Evolutionary conservation across 2,888 invertebrate species (phyloP), one percentile per base, ranked within the genome.

Genomic region (Epistrophe eligans): DNA sequence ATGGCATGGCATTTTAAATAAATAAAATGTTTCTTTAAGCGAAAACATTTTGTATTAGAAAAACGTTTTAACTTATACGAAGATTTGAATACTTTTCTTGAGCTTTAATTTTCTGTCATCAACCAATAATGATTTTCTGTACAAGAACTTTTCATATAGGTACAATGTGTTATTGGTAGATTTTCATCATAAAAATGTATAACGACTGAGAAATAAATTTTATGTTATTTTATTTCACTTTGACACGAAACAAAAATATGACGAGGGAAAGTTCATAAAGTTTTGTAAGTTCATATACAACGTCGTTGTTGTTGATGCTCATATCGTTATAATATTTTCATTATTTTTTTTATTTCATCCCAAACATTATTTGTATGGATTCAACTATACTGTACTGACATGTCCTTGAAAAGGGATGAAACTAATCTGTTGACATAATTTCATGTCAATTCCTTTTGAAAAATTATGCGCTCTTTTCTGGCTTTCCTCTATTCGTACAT

Each of bases 391-490:
- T n/a, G 43, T 9, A 43, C 24, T 38, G 32, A 17, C 19, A 19
- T 48, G 66, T 40, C 70, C 38, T 40, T 70, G 55, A 70, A 55
- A 40, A 40, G 7, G 52, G 70, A 40, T 70, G 7, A 13, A 40
- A 55, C n/a, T 40, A 55, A 70, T 70, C 70, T 70, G 52, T 70
- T 70, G 70, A 55, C 40, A 55, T 50, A 67, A 67, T 48, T 50
- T 67, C 5, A 70, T 52, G 70, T 70, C 70, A 40, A 70, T 70
- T 40, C 38, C 50, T 40, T 15, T 2, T 35, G 35, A 19, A 35
- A 64, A n/a, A n/a, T n/a, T 28, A 40, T 60, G 10, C 10, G 4
- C 17, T 17, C 9, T 55, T 55, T 40, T 11, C 4, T 38, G 35
- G 52, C n/a, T 70, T 19, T 24, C 7, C 52, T 15, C 28, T 24